phyloP scores from a whole-genome alignment of 2,113 vertebrate species.

The Protobothrops flavoviridis region DNA sequence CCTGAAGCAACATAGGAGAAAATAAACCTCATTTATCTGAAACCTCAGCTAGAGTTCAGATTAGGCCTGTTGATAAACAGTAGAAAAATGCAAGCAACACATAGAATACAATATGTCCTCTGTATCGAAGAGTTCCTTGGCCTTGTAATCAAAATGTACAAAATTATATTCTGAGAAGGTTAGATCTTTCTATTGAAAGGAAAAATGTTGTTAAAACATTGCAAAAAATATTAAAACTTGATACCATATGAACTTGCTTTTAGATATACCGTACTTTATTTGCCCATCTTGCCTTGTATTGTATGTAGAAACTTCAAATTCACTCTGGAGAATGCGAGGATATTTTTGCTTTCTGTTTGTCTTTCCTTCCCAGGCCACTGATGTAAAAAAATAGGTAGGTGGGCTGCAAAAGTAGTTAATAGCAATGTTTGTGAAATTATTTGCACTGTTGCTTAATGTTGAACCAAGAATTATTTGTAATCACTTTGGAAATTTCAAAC shows the following conservation, averaged over 20 bases:
- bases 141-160: background rate
- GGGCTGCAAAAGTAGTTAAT: conserved; percentile 24
- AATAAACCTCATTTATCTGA: background rate
- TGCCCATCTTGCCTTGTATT: background rate
- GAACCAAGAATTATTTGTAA: background rate
- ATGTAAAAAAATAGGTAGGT: background rate
- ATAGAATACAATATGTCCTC: background rate
- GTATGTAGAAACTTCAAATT: background rate
- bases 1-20: background rate
- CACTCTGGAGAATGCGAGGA: background rate
- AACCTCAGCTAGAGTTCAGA: background rate
- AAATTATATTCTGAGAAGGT: background rate
- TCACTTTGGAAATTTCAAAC: background rate
- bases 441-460: background rate
- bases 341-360: background rate
- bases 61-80: background rate
- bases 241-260: background rate
- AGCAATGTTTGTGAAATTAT: background rate
- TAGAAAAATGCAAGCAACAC: background rate
- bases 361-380: background rate
- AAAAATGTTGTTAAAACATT: background rate
- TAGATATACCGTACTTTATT: background rate
- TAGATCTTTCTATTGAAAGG: background rate
- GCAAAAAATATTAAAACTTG: background rate
- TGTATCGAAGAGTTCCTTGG: background rate